phyloP scores from a whole-genome alignment of 2,113 vertebrate genomes.

The Nothoprocta perdicaria region DNA sequence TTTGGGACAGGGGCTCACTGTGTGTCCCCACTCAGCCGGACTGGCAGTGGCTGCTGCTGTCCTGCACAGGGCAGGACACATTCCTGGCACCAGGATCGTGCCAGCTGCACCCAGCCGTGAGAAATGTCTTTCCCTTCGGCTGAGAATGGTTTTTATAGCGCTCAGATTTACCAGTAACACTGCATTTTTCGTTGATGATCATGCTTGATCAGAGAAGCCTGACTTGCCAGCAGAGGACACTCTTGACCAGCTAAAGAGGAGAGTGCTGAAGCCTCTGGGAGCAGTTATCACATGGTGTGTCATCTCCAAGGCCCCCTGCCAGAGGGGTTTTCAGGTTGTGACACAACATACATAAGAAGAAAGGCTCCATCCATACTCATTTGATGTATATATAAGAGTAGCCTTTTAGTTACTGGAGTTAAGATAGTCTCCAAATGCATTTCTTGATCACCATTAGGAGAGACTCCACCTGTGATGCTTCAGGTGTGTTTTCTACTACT shows the following conservation, averaged over 20 bases:
- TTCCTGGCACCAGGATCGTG: background rate
- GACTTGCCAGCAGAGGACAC: background rate
- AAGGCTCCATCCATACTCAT: background rate
- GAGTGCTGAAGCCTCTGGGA: rapidly evolving
- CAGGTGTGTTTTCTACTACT: background rate
- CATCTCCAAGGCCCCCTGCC: background rate
- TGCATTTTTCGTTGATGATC: background rate
- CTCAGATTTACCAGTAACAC: background rate
- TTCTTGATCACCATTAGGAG: background rate
- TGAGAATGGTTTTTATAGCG: background rate
- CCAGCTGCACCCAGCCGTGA: background rate
- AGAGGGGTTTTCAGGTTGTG: background rate
- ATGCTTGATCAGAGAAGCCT: background rate
- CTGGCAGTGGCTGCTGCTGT: background rate
- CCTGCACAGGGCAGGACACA: background rate
- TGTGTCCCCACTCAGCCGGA: background rate
- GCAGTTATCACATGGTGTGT: background rate
- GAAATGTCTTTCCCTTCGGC: background rate
- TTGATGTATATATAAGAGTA: background rate
- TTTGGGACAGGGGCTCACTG: background rate
- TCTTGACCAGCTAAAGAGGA: background rate
- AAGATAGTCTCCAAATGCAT: background rate
- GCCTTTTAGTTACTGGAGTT: background rate
- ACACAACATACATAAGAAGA: background rate
- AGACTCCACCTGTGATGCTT: background rate